Evolutionary conservation across 1,140 invertebrate genomes (phyloP).

Genomic region (Halyomorpha halys): DNA sequence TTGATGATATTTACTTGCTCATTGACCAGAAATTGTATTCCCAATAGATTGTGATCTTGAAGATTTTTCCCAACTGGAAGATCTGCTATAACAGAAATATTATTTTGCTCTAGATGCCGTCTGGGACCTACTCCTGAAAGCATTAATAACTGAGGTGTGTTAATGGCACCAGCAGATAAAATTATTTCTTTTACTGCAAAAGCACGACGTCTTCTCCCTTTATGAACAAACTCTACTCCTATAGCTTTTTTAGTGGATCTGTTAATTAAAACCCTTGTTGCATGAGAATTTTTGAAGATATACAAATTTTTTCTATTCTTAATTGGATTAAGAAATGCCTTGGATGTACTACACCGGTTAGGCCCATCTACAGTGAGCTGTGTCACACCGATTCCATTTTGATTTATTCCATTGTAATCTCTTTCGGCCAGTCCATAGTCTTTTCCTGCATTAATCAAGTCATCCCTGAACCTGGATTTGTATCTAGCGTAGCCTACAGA

Average conservation of each 20-base stretch:
- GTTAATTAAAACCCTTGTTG: slow-evolving; percentile 41
- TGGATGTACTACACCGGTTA: slow-evolving; percentile 50
- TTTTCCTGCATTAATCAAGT: slow-evolving; percentile 53
- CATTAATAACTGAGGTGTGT: slow-evolving; percentile 58
- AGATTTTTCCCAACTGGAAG: slow-evolving; percentile 66
- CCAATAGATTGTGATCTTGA: slow-evolving; percentile 52
- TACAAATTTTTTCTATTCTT: slow-evolving; percentile 36
- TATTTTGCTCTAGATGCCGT: slow-evolving; percentile 52
- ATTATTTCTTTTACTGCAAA: slow-evolving; percentile 57
- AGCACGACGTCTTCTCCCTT: slow-evolving; percentile 34
- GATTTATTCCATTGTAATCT: slow-evolving; percentile 61
- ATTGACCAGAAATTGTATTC: slow-evolving; percentile 35
- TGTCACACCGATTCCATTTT: slow-evolving; percentile 57
- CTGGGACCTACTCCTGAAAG: slow-evolving; percentile 62
- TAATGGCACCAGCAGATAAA: slow-evolving; percentile 52
- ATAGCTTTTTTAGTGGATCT: background rate
- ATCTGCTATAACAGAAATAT: slow-evolving; percentile 52
- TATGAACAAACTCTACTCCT: background rate
- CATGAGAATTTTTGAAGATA: slow-evolving; percentile 40
- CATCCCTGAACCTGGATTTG: slow-evolving; percentile 40
- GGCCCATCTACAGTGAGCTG: slow-evolving; percentile 48
- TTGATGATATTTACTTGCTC: slow-evolving; percentile 30
- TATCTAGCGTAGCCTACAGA: slow-evolving; percentile 11
- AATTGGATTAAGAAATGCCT: slow-evolving; percentile 42
- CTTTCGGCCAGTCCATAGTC: slow-evolving; percentile 55